phyloP scores from a whole-genome alignment of 53 echinoderm and acorn worm genomes.

The Patiria pectinifera region DNA sequence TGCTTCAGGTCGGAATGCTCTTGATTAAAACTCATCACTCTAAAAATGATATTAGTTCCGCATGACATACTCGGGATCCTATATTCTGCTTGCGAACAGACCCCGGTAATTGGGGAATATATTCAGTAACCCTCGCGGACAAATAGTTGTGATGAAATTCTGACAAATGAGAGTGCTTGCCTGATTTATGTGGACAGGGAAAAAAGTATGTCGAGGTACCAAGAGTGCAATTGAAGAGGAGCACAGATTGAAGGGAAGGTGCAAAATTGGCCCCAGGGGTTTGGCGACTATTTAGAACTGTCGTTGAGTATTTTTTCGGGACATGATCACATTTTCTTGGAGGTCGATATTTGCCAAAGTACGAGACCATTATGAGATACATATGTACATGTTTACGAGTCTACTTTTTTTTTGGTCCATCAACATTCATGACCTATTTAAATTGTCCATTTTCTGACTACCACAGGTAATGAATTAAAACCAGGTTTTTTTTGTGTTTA shows the following conservation, averaged over 20 bases:
- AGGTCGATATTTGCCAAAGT: too few relatives aligned
- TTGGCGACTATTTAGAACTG: too few relatives aligned
- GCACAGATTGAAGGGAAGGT: not conserved
- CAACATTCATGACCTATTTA: too few relatives aligned
- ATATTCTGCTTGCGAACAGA: not conserved
- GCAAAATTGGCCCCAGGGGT: not conserved
- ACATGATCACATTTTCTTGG: too few relatives aligned
- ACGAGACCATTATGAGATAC: too few relatives aligned
- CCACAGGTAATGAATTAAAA: too few relatives aligned
- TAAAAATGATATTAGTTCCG: slow-evolving; percentile 13
- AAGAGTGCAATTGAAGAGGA: not conserved
- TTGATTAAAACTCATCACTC: slow-evolving; percentile 36
- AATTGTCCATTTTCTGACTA: too few relatives aligned
- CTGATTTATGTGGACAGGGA: not conserved
- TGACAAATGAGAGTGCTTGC: not conserved
- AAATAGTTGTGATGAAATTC: not conserved
- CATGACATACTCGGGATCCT: not conserved
- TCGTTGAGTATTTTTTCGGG: too few relatives aligned
- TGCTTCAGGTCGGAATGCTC: not conserved
- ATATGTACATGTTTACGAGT: too few relatives aligned
- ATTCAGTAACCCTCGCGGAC: not conserved
- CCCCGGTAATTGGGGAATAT: not conserved
- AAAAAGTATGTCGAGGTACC: not conserved
- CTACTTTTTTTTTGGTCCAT: too few relatives aligned
- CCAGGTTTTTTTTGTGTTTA: too few relatives aligned